These are phyloP conservation scores for Chouioia cunea DNA, from an alignment of 2,888 invertebrate species.

Conservation along the genomic window DNA sequence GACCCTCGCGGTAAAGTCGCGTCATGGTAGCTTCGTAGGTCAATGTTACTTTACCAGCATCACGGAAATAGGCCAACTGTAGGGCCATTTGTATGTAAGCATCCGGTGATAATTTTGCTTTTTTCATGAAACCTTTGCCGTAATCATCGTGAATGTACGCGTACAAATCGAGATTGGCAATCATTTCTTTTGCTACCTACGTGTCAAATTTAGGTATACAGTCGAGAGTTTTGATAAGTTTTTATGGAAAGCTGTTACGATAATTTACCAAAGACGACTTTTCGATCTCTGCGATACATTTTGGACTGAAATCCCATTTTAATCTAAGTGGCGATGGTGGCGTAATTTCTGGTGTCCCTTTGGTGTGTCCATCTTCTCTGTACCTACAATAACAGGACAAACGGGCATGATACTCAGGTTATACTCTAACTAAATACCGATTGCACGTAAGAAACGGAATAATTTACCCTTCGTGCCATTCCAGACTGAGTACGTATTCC, in stretches of 20 bases:
- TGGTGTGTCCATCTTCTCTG: conserved; percentile 80
- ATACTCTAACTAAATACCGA: too few species aligned
- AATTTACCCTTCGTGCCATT: too few species aligned
- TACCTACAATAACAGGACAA: conserved; percentile 73
- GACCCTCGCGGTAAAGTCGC: conserved; percentile 92
- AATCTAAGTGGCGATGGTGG: conserved; percentile 88
- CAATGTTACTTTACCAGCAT: conserved; percentile 91
- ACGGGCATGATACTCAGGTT: too few species aligned
- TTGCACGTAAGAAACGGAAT: too few species aligned
- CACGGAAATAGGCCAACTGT: conserved; percentile 93
- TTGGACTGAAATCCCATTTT: conserved; percentile 86
- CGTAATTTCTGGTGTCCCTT: conserved; percentile 80
- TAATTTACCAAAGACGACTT: conserved; percentile 73
- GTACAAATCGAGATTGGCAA: conserved; percentile 91
- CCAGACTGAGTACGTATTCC: too few species aligned
- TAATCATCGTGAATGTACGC: conserved; percentile 88
- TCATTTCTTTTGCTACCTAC: conserved; percentile 76
- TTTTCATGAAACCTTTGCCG: conserved; percentile 98
- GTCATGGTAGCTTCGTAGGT: conserved; percentile 99
- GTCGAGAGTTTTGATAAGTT: too few species aligned
- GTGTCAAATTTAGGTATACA: too few species aligned
- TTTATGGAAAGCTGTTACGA: too few species aligned
- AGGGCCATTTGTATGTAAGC: conserved; percentile 97
- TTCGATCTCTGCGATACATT: conserved; percentile 80
- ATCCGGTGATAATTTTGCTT: conserved; percentile 92